Conservation (phyloP, 2,888 invertebrate species). For the Drosophila mulleri region DNA sequence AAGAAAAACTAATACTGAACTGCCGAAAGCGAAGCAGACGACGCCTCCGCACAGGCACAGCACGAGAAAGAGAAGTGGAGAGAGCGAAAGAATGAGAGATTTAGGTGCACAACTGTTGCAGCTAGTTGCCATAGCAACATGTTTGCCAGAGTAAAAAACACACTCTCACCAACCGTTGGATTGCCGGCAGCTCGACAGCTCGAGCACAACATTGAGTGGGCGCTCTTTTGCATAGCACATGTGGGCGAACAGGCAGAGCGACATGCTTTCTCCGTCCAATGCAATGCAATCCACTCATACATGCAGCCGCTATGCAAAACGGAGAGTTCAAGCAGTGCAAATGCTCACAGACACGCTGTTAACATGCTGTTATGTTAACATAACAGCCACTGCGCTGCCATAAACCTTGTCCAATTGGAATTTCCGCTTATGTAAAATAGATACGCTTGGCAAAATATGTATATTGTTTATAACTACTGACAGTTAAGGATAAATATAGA, state of each 20-base stretch:
- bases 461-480: neutral
- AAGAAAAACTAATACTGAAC: slow-evolving; percentile 50
- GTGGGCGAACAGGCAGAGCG: slow-evolving; percentile 26
- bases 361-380: slow-evolving; percentile 14
- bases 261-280: slow-evolving; percentile 29
- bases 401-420: neutral
- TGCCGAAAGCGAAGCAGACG: slow-evolving; percentile 24
- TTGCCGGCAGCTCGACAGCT: slow-evolving; percentile 3
- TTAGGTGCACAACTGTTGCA: slow-evolving; percentile 8
- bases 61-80: slow-evolving; percentile 3
- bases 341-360: slow-evolving; percentile 5
- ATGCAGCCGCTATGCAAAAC: slow-evolving; percentile 7
- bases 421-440: slow-evolving; percentile 15
- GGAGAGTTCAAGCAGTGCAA: neutral
- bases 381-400: slow-evolving; percentile 33
- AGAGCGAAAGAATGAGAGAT: slow-evolving; percentile 12
- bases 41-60: slow-evolving; percentile 15
- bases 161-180: neutral
- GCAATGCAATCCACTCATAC: neutral
- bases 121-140: slow-evolving; percentile 37
- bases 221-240: slow-evolving; percentile 31
- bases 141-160: slow-evolving; percentile 5
- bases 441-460: neutral
- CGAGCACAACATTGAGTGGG: slow-evolving; percentile 6
- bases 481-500: neutral